A percentile compares a stretch with the other conserved stretches of the same genome.
phyloP scores from a whole-genome alignment of 2,888 invertebrate genomes.

The Agonum fuliginosum region DNA sequence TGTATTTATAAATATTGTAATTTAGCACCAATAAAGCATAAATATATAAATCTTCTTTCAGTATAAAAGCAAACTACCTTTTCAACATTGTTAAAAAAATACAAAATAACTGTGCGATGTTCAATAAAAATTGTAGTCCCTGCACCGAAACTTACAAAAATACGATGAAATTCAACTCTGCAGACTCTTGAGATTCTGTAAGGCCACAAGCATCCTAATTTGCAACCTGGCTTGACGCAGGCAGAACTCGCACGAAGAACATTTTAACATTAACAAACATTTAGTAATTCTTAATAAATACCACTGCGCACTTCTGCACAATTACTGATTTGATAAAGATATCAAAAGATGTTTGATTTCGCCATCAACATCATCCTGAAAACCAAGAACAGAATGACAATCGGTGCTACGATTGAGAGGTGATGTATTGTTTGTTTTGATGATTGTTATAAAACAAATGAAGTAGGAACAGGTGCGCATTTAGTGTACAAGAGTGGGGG shows the following conservation, averaged over 20 bases:
- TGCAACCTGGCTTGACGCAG: constrained; percentile 39
- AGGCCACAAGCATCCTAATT: constrained; percentile 65
- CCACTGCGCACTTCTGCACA: constrained; percentile 1
- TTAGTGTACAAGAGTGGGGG: constrained; percentile 64
- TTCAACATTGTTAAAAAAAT: constrained; percentile 31
- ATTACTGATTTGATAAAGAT: constrained; percentile 66
- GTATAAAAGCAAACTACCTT: constrained; percentile 52
- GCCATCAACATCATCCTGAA: constrained; percentile 82
- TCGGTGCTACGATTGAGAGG: neutral
- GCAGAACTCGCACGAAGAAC: constrained; percentile 62
- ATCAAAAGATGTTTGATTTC: constrained; percentile 81
- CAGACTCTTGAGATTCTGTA: constrained; percentile 58
- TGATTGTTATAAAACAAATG: constrained; percentile 53
- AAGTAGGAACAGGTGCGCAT: constrained; percentile 64
- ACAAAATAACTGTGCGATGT: constrained; percentile 42
- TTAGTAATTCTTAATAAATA: constrained; percentile 23
- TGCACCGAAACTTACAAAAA: constrained; percentile 33
- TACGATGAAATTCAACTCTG: constrained; percentile 2
- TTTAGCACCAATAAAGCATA: constrained; percentile 59
- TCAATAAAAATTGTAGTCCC: constrained; percentile 3
- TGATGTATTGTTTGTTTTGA: constrained; percentile 54
- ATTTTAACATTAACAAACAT: constrained; percentile 51
- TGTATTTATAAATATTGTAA: constrained; percentile 59
- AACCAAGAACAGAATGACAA: constrained; percentile 70
- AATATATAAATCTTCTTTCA: constrained; percentile 43